Base-by-base conservation (phyloP, 2,797 vertebrate species). In the Pangasius krempfi region DNA sequence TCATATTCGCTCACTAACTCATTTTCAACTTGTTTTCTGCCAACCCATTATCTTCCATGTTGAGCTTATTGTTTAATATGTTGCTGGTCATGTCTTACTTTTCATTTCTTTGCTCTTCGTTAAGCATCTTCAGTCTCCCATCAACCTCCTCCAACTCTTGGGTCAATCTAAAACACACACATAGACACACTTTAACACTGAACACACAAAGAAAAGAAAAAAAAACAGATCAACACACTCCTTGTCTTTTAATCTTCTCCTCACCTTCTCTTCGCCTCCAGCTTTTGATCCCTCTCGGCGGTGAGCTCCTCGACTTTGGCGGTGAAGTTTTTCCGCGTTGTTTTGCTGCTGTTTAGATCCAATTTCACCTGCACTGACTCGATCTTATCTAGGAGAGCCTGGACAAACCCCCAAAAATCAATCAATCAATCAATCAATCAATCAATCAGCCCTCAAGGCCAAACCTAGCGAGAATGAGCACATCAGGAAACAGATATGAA, bases 321-420 rank as follows among this genome's bases (percentile, higher is more conserved):
- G 18, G 44, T 85, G 68, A 93, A 93, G 84, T 91, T 93, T 79
- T 93, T 93, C 40, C 89, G 80, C 4, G 91, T 92, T 8, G 91
- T 92, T 84, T 91, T 93, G 20, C 90, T 91, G 86, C 91, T 92
- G 87, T 93, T 93, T 54, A 93, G 84, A 16, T 92, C 70, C 64
- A 93, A 68, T 80, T 93, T 93, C 33, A 86, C 86, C 9, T 40
- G 89, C 70, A 93, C 80, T 3, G 91, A 91, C 56, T 91, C 91
- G 10, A 92, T 91, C 84, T 93, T 93, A 3, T 86, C 87, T 18
- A 93, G 33, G 47, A 91, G 72, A 58, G 52, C 68, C 92, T 93
- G 58, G 2, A 88, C 2, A 78, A 27, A 10, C n/a, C 22, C 0
- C 1, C n/a, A 10, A 10, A 14, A 40, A 40, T 40, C 40, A 40